Evolutionary conservation across 2,113 vertebrate genomes (phyloP), one percentile per base, ranked within the genome.

Genomic region (Pyrgilauda ruficollis): DNA sequence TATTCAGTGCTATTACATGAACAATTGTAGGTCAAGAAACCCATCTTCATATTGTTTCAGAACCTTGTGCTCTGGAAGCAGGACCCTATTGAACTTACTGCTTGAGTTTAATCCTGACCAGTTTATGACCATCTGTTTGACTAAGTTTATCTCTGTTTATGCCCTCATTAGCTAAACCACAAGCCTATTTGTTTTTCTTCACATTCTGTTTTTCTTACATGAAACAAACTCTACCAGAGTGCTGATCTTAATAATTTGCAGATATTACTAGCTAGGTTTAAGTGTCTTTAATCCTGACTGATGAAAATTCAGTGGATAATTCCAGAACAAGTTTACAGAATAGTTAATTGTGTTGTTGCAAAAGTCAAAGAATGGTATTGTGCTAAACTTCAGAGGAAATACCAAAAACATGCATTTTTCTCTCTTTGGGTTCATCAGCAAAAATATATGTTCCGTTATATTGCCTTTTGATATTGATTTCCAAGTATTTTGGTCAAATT

Each of bases 281-380:
- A 26, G 3, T 0, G 2, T 64, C 30, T 28, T 59, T 84, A 61
- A 43, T 74, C 5, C 4, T 2, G 1, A 23, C 3, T 52, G 13
- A 18, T 77, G 23, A 77, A 66, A 74, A 52, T 43, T 68, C 46
- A 27, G 21, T 61, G 20, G 28, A n/a, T 20, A 61, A 33, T 84
- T 74, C 15, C 3, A 64, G 35, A 67, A 49, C 1, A 33, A 1
- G 0, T 73, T 89, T 68, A 41, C 10, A 66, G 18, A 69, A 74
- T 7, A 82, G 17, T 43, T 26, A 17, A 31, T 4, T 26, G 0
- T n/a, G 15, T 9, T 63, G 7, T 27, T 69, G 24, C 9, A 84
- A 21, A 6, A 33, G 8, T 43, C n/a, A 43, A 63, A 41, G 1
- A 13, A 41, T 81, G 12, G 7, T 7, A 77, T 64, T 77, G 5